Evolutionary conservation across 92 coral and sea anemone species (phyloP), one percentile per base, ranked within the genome.

Genomic region (Heteractis magnifica): DNA sequence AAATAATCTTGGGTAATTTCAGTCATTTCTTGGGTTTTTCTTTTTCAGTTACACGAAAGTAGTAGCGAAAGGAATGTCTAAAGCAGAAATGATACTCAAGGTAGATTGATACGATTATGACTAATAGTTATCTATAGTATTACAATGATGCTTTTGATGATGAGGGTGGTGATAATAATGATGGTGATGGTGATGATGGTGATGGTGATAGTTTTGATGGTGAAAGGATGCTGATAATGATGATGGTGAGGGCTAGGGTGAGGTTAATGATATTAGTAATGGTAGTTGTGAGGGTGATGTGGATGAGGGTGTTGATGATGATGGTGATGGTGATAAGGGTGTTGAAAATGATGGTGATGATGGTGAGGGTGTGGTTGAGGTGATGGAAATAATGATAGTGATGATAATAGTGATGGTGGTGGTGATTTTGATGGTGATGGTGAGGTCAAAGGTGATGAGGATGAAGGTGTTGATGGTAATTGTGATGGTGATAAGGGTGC

Each of bases 11-110:
- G 12, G 52, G 11, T 52, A 76, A 71, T 11, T 18, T 60, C 68
- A 16, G 16, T 23, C 70, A 16, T n/a, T 16, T 18, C 70, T 76
- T 55, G 21, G 0, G 3, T 23, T 72, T 3, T 51, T 65, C 34
- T 89, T 34, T 87, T 88, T 7, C 75, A 96, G 99, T 76, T 96
- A 88, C 60, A 90, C 99, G 48, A 96, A 96, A 86, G 99, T 96
- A 26, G 99, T 96, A 10, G 94, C 94, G 41, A 96, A 96, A 79
- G 99, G 99, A 50, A 96, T 96, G 99, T 92, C 92, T 10, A 96
- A 96, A 71, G 99, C 99, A 71, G 99, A 96, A 89, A 96, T 96
- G 99, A 96, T 96, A 75, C 86, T 96, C 49, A 96, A 96, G 88
- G 99, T 96, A 90, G 78, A 82, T 16, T 15, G 68, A 49, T 76